phyloP scores from a whole-genome alignment of 2,888 invertebrate species.

The Apamea monoglypha region DNA sequence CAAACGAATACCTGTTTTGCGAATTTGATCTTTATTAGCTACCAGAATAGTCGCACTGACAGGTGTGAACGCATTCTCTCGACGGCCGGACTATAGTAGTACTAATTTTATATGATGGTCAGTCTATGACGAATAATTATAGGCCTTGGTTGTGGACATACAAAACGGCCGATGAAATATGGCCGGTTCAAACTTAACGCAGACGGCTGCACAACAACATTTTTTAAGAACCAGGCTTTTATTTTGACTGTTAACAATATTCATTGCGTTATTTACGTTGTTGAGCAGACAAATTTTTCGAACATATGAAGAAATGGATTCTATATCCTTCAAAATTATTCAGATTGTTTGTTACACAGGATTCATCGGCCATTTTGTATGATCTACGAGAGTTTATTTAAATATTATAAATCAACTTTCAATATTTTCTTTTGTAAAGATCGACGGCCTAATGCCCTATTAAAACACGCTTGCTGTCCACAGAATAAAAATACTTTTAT shows the following conservation, averaged over 20 bases:
- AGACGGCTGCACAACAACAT: neutral
- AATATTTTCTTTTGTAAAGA: neutral
- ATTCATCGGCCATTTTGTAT: neutral
- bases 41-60: too few species aligned
- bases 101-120: neutral
- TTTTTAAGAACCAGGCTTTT: neutral
- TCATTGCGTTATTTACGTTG: neutral
- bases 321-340: neutral
- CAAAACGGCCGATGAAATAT: neutral
- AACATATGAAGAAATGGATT: neutral
- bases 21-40: neutral
- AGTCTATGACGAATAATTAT: neutral
- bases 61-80: too few species aligned
- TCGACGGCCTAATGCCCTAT: neutral
- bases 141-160: constrained; percentile 4
- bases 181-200: neutral
- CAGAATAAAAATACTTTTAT: constrained; percentile 19
- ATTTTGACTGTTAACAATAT: neutral
- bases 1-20: neutral
- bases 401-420: neutral
- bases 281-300: neutral
- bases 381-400: neutral
- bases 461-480: constrained; percentile 19
- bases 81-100: neutral
- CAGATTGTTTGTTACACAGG: neutral